A percentile compares a stretch with the other conserved stretches of the same genome.
phyloP scores from a whole-genome alignment of 1,140 invertebrate species.

The Anadara kagoshimensis region DNA sequence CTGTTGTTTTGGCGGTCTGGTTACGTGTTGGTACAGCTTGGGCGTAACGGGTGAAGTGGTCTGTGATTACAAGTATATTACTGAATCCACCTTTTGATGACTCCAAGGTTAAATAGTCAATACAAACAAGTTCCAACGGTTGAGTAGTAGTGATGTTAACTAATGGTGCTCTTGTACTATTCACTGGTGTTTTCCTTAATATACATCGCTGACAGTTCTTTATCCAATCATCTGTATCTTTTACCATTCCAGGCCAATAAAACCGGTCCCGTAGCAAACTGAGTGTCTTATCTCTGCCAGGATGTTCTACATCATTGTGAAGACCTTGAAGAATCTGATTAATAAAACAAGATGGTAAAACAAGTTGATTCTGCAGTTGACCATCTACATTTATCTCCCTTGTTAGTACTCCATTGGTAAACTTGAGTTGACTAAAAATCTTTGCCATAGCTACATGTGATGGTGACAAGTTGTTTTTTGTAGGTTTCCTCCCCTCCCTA shows the following conservation, averaged over 20 bases:
- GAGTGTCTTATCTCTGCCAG: not conserved
- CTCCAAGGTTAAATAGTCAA: not conserved
- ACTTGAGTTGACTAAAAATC: no score
- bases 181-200: not conserved
- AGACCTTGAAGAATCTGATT: not conserved
- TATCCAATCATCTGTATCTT: not conserved
- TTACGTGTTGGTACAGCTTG: not conserved
- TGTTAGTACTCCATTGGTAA: not conserved
- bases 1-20: not conserved
- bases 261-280: not conserved
- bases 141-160: not conserved
- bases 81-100: not conserved
- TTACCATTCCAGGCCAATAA: not conserved
- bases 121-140: not conserved
- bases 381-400: not conserved
- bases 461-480: not conserved
- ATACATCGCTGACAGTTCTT: not conserved
- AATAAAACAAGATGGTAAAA: not conserved
- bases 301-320: not conserved
- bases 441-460: not conserved
- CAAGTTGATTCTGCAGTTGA: not conserved
- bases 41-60: slow-evolving; percentile 1
- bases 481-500: not conserved
- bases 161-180: no score
- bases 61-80: not conserved